Conservation (phyloP, 2,113 vertebrate species). For the Ophthalmolycus amberensis region DNA sequence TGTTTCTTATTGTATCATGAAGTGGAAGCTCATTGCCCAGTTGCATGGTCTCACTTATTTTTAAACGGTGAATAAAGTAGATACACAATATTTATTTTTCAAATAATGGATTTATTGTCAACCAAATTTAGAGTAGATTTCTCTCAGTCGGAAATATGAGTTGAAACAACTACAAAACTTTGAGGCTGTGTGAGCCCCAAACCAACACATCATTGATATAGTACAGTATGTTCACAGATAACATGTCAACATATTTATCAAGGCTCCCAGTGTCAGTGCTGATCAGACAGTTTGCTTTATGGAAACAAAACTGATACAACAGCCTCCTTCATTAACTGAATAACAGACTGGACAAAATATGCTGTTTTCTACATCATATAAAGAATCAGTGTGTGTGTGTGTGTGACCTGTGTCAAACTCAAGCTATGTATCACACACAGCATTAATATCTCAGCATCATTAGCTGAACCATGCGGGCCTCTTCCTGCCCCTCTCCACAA, state of each 20-base stretch:
- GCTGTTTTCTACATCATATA: slow-evolving; percentile 1
- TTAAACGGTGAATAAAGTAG: not conserved
- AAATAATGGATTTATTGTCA: slow-evolving; percentile 49
- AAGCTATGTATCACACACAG: not conserved
- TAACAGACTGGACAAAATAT: not conserved
- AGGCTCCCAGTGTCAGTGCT: not conserved
- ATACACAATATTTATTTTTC: not conserved
- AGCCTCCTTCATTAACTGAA: not conserved
- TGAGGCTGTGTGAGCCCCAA: not conserved
- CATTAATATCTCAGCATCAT: slow-evolving; percentile 43
- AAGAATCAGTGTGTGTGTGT: not conserved
- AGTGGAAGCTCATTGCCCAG: not conserved
- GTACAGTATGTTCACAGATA: not conserved
- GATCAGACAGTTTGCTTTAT: not conserved
- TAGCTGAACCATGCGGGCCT: slow-evolving; percentile 92
- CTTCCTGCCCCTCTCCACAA: slow-evolving; percentile 89
- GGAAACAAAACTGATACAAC: not conserved
- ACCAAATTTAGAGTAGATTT: slow-evolving; percentile 12
- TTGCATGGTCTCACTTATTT: not conserved
- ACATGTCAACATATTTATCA: not conserved
- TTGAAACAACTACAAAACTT: not conserved
- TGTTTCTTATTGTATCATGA: not conserved
- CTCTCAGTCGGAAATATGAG: not conserved
- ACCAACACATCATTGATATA: not conserved
- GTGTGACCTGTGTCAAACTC: not conserved